Percentiles rank a stretch among this genome's conserved stretches.
phyloP scores from a whole-genome alignment of 1,140 invertebrate species.

The Tribolium madens region DNA sequence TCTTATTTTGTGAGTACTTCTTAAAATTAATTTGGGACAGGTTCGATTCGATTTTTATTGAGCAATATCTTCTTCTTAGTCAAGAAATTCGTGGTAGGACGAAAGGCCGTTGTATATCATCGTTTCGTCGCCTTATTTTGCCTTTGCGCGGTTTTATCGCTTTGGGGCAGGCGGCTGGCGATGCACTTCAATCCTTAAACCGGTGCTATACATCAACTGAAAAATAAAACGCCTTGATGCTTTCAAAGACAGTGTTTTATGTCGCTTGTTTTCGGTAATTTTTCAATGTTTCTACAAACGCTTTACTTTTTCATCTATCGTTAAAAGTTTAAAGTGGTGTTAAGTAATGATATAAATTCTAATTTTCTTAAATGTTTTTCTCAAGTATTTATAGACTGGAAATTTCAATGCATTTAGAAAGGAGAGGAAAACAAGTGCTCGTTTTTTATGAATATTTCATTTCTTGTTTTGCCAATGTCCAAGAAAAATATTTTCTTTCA shows the following conservation, averaged over 20 bases:
- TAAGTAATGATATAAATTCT: not conserved
- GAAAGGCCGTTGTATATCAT: constrained; percentile 51
- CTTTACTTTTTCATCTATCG: constrained; percentile 16
- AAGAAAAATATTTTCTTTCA: constrained; percentile 36
- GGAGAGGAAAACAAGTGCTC: not conserved
- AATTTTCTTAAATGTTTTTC: not conserved
- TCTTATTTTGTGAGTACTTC: not conserved
- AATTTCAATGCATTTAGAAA: not conserved
- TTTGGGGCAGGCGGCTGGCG: constrained; percentile 48
- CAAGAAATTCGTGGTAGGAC: constrained; percentile 7
- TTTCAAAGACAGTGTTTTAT: constrained; percentile 56
- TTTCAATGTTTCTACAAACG: constrained; percentile 45
- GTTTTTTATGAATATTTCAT: constrained; percentile 26
- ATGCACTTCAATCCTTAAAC: constrained; percentile 56
- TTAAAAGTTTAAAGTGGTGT: constrained; percentile 29
- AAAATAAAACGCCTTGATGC: constrained; percentile 52
- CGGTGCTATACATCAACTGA: constrained; percentile 52
- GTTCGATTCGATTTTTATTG: not conserved
- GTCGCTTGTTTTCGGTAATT: constrained; percentile 51
- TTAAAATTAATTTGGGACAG: not conserved
- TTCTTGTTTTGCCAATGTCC: not conserved
- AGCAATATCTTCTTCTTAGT: not conserved
- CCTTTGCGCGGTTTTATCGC: constrained; percentile 54
- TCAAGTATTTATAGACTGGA: not conserved
- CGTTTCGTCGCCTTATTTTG: constrained; percentile 54